Conservation (phyloP, 2,888 invertebrate genomes). For the Colletes collaris region DNA sequence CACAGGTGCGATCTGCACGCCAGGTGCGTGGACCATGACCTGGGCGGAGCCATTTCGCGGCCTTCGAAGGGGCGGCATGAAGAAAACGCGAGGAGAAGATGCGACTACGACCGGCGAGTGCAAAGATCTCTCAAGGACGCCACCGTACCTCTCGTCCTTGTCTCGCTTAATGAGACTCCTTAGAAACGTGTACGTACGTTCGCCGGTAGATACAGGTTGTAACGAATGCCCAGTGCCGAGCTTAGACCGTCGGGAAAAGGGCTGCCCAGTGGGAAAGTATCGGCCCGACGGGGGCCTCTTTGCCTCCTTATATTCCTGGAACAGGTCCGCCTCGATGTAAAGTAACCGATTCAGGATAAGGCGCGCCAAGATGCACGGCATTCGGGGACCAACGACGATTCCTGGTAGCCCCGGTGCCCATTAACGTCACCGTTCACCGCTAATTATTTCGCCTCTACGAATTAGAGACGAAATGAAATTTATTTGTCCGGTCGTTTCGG, state of each 20-base stretch:
- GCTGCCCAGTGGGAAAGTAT: not conserved
- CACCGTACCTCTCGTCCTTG: slow-evolving; percentile 74
- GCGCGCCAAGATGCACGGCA: slow-evolving; percentile 11
- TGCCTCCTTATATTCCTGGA: slow-evolving; percentile 20
- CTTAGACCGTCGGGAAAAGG: slow-evolving; percentile 16
- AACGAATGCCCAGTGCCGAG: slow-evolving; percentile 31
- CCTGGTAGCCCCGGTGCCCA: slow-evolving; percentile 3
- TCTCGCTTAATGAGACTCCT: slow-evolving; percentile 77
- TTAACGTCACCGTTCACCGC: slow-evolving; percentile 6
- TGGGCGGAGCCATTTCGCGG: slow-evolving; percentile 73
- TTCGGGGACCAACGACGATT: slow-evolving; percentile 12
- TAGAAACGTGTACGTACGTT: slow-evolving; percentile 37
- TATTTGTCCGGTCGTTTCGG: too few relatives aligned
- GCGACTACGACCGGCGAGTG: slow-evolving; percentile 74
- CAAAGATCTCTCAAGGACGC: slow-evolving; percentile 82
- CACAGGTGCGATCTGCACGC: slow-evolving; percentile 36
- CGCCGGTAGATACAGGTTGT: slow-evolving; percentile 38
- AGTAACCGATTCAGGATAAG: slow-evolving; percentile 42
- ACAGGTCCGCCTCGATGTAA: slow-evolving; percentile 24
- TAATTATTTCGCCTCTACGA: slow-evolving; percentile 21
- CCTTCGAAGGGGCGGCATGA: slow-evolving; percentile 75
- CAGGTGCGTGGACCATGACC: slow-evolving; percentile 75
- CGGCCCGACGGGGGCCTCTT: not conserved
- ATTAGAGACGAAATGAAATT: too few relatives aligned
- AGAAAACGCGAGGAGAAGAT: slow-evolving; percentile 70